phyloP scores from a whole-genome alignment of 2,113 vertebrate species.

The Chaetops frenatus region DNA sequence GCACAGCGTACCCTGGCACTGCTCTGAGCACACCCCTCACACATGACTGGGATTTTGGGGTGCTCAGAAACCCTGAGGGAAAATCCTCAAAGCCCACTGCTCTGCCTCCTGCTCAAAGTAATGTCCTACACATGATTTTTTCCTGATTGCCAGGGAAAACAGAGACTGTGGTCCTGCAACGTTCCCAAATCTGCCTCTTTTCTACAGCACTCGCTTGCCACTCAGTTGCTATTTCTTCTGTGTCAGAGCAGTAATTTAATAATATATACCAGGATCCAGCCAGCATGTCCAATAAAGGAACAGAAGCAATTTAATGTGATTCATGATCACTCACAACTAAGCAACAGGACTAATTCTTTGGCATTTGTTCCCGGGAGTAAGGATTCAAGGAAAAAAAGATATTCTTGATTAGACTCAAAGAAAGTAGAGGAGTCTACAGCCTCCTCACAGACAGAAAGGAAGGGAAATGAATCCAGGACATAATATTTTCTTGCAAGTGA shows the following conservation, averaged over 20 bases:
- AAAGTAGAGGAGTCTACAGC: not conserved
- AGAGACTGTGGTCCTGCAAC: not conserved
- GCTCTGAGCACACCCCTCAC: not conserved
- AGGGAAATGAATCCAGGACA: not conserved
- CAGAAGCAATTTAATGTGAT: constrained; percentile 26
- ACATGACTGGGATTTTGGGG: not conserved
- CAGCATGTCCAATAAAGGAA: not conserved
- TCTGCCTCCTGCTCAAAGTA: not conserved
- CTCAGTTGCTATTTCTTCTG: not conserved
- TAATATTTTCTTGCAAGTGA: not conserved
- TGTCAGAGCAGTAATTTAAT: not conserved
- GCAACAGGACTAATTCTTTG: constrained; percentile 24
- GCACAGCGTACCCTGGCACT: not conserved
- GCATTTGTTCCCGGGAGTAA: not conserved
- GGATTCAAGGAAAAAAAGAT: not conserved
- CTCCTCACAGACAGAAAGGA: not conserved
- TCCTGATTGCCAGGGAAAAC: not conserved
- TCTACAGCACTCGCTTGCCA: not conserved
- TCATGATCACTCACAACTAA: constrained; percentile 21
- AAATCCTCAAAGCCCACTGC: not conserved
- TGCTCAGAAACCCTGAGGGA: not conserved
- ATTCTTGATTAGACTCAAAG: not conserved
- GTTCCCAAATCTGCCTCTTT: not conserved
- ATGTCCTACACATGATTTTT: not conserved
- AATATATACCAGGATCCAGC: not conserved